phyloP scores from a whole-genome alignment of 2,113 vertebrate species.

The Alexandromys fortis region DNA sequence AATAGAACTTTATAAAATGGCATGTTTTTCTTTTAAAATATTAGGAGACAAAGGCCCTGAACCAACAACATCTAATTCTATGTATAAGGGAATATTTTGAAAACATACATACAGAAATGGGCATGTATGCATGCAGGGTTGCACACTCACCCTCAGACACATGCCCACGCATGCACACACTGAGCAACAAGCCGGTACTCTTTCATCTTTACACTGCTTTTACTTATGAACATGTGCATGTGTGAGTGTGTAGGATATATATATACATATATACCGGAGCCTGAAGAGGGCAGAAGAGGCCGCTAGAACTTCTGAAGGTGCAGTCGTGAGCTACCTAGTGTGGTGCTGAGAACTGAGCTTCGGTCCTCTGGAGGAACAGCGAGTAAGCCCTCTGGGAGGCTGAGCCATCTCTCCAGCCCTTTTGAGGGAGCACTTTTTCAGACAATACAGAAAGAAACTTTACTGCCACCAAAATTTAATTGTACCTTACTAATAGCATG shows the following conservation, averaged over 20 bases:
- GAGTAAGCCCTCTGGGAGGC: neutral
- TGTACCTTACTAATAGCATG: neutral
- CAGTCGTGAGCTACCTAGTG: neutral
- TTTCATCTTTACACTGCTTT: neutral
- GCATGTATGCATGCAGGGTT: neutral
- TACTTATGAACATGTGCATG: neutral
- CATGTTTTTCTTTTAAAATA: conserved; percentile 23
- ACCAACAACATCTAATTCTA: conserved; percentile 34
- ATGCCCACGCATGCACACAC: neutral
- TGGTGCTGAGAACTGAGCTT: neutral
- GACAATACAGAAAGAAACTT: neutral
- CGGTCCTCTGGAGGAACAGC: no score
- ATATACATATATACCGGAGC: neutral
- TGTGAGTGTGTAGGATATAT: no score
- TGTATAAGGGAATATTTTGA: neutral
- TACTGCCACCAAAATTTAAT: neutral
- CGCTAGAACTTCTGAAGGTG: neutral
- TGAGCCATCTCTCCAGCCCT: neutral
- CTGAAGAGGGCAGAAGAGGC: neutral
- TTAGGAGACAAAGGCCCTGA: neutral
- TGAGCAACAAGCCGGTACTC: neutral
- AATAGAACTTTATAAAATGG: conserved; percentile 23
- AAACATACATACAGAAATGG: neutral
- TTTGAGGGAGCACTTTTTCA: neutral
- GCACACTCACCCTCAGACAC: neutral